A percentile compares a stretch with the other conserved stretches of the same genome.
Evolutionary conservation across 2,797 vertebrate genomes (phyloP).

Genomic region (Pempheris klunzingeri): DNA sequence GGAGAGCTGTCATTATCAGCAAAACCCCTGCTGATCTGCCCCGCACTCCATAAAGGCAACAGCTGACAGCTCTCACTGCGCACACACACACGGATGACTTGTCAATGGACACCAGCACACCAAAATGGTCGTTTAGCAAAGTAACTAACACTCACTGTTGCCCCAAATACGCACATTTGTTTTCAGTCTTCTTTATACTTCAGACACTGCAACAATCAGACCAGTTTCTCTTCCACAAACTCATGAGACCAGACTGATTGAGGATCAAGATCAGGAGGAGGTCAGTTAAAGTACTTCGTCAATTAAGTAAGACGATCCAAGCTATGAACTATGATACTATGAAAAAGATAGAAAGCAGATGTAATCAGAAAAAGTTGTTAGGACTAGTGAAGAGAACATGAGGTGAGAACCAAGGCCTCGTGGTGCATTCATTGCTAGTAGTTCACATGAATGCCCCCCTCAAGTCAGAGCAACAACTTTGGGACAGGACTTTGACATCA

Average conservation of each 20-base stretch:
- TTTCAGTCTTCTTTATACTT: not conserved
- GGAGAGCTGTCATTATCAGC: conserved; percentile 9
- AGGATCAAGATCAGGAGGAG: not conserved
- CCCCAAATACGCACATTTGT: too few relatives aligned
- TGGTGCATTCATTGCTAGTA: too few relatives aligned
- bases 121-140: not conserved
- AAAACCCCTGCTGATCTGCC: conserved; percentile 27
- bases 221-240: not conserved
- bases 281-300: not conserved
- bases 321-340: too few relatives aligned
- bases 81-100: not conserved
- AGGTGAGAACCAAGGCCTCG: too few relatives aligned
- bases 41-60: not conserved
- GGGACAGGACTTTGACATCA: too few relatives aligned
- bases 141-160: too few relatives aligned
- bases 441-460: too few relatives aligned
- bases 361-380: too few relatives aligned
- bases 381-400: too few relatives aligned
- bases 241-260: not conserved
- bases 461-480: too few relatives aligned
- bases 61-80: not conserved
- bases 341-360: too few relatives aligned
- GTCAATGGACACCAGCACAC: not conserved
- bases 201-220: not conserved
- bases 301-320: not conserved